These are phyloP conservation scores for Trogon melanurus DNA, from an alignment of 2,113 vertebrate species.

Conservation along the genomic window DNA sequence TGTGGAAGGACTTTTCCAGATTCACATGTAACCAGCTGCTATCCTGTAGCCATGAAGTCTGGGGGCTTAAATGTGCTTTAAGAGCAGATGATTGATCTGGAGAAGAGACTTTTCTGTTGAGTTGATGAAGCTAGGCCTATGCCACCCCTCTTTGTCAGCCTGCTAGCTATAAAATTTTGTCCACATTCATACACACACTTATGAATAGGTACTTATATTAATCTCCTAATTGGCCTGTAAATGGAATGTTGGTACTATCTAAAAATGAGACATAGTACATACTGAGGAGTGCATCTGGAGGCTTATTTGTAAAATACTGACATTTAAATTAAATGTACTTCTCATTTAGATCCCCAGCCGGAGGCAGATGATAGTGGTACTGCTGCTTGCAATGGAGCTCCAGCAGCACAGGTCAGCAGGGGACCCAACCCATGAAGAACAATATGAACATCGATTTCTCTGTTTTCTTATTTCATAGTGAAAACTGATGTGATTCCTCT, in stretches of 20 bases:
- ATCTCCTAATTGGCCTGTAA: background rate
- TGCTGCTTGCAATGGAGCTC: background rate
- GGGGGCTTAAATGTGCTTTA: background rate
- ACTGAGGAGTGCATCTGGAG: background rate
- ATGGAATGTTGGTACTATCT: background rate
- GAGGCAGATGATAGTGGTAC: background rate
- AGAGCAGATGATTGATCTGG: background rate
- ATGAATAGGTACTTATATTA: background rate
- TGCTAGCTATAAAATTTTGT: background rate
- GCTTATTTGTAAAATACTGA: background rate
- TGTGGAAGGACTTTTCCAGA: background rate
- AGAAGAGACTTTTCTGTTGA: background rate
- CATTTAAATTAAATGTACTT: background rate
- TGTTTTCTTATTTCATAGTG: background rate
- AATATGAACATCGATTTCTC: background rate
- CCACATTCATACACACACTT: background rate
- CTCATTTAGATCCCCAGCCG: background rate
- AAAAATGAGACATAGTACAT: background rate
- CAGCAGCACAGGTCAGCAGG: background rate
- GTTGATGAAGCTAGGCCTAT: background rate
- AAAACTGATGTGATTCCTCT: constrained; percentile 12
- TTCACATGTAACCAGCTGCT: background rate
- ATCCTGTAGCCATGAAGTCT: background rate
- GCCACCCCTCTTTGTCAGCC: background rate
- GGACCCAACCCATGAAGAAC: background rate